phyloP scores from a whole-genome alignment of 1,140 invertebrate species.

The Maniola jurtina region DNA sequence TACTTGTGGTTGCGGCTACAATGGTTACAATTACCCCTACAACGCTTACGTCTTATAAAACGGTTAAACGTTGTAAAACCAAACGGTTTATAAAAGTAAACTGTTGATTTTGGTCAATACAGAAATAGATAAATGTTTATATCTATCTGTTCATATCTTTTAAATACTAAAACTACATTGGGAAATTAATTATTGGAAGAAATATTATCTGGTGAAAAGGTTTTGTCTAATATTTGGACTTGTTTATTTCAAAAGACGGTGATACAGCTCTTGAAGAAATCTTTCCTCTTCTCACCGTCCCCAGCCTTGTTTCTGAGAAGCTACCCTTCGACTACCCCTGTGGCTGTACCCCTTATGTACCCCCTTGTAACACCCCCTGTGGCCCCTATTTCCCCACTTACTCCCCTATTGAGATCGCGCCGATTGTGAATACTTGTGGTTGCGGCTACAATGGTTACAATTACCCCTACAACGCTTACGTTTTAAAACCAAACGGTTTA shows the following conservation, averaged over 20 bases:
- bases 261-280: no score
- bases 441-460: slow-evolving; percentile 32
- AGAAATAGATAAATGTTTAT: no score
- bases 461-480: slow-evolving; percentile 35
- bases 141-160: no score
- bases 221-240: no score
- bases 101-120: no score
- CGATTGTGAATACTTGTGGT: slow-evolving; percentile 11
- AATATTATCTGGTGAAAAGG: no score
- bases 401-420: slow-evolving; percentile 15
- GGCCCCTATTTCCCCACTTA: not conserved
- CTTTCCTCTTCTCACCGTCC: slow-evolving; percentile 64
- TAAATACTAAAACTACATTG: no score
- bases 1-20: slow-evolving; percentile 21
- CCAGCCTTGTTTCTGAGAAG: slow-evolving; percentile 53
- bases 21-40: slow-evolving; percentile 37
- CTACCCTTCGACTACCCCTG: slow-evolving; percentile 41
- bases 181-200: no score
- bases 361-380: not conserved
- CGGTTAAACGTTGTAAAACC: no score
- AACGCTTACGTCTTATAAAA: slow-evolving; percentile 30
- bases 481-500: slow-evolving; percentile 5
- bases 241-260: no score
- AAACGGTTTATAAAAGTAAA: no score
- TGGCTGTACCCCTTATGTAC: not conserved